These are phyloP conservation scores for Tachina lurida DNA, from an alignment of 2,888 invertebrate species.

Conservation along the genomic window DNA sequence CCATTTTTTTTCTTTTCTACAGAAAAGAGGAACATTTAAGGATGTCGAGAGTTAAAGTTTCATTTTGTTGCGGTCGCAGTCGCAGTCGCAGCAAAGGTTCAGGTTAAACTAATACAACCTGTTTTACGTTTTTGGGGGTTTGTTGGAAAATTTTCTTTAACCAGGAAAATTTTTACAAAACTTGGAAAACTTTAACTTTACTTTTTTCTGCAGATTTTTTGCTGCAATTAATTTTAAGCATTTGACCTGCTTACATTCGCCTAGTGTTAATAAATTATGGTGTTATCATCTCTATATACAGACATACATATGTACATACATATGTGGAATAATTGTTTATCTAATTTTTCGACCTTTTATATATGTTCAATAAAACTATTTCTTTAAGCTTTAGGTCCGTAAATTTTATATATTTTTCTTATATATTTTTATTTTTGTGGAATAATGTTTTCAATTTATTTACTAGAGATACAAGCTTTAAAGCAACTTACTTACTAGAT, in stretches of 20 bases:
- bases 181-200: conserved; percentile 24
- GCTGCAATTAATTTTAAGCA: conserved; percentile 25
- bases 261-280: conserved; percentile 59
- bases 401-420: too few relatives aligned
- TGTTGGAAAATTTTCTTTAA: conserved; percentile 15
- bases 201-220: neutral
- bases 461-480: conserved; percentile 25
- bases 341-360: too few relatives aligned
- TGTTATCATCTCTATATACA: conserved; percentile 46
- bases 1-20: neutral
- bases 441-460: conserved; percentile 60
- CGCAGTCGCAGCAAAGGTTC: conserved; percentile 62
- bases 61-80: conserved; percentile 8
- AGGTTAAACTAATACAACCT: conserved; percentile 70
- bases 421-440: too few relatives aligned
- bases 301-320: too few relatives aligned
- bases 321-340: too few relatives aligned
- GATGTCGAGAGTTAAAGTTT: conserved; percentile 46
- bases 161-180: neutral
- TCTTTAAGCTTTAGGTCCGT: too few relatives aligned
- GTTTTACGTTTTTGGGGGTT: conserved; percentile 32
- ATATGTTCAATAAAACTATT: too few relatives aligned
- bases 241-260: conserved; percentile 52
- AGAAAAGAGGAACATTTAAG: conserved; percentile 25
- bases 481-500: conserved; percentile 26